Evolutionary conservation across 2,113 vertebrate genomes (phyloP).

Genomic region (Lepisosteus oculatus): DNA sequence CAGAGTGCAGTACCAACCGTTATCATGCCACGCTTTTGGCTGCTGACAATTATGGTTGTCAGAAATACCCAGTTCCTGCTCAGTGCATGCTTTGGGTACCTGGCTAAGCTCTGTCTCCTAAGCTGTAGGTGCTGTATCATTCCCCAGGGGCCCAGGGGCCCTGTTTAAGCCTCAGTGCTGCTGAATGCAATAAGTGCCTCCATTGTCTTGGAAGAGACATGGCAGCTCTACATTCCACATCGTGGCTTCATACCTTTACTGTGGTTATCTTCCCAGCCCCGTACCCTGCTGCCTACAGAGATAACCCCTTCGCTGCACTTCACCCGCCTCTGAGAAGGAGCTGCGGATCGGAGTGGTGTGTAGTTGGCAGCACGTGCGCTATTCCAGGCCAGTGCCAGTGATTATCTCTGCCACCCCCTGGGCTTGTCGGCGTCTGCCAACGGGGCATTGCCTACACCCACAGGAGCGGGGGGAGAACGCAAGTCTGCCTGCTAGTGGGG

Average conservation of each 20-base stretch:
- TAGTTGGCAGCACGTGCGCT: conserved; percentile 6
- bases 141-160: conserved; percentile 5
- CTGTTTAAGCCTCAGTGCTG: conserved; percentile 8
- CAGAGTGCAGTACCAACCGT: too few relatives aligned
- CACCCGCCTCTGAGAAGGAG: conserved; percentile 1
- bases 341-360: not conserved
- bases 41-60: too few relatives aligned
- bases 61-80: too few relatives aligned
- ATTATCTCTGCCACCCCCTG: conserved; percentile 17
- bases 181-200: conserved; percentile 8
- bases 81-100: conserved; percentile 11
- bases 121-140: not conserved
- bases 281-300: not conserved
- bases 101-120: not conserved
- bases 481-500: not conserved
- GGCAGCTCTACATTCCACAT: not conserved
- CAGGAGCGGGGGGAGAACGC: not conserved
- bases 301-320: conserved; percentile 4
- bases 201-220: not conserved
- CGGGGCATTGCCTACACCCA: conserved; percentile 8
- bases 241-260: not conserved
- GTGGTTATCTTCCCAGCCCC: not conserved
- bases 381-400: conserved; percentile 6
- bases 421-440: conserved; percentile 1
- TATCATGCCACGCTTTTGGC: too few relatives aligned